Conservation (phyloP, 2,888 invertebrate species). For the Drosophila picticornis region DNA sequence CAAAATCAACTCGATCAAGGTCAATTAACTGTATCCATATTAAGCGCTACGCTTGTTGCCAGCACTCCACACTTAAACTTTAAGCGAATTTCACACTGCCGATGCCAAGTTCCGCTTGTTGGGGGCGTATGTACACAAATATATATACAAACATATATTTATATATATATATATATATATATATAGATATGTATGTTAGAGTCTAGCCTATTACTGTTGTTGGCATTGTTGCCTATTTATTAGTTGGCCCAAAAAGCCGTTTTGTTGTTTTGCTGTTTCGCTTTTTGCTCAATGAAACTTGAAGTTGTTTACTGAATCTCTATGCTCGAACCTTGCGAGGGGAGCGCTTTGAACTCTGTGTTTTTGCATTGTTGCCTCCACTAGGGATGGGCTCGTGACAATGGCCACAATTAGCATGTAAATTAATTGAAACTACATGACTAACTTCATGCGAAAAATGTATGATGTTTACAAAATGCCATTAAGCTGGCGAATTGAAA, state of each 20-base stretch:
- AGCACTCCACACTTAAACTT: constrained; percentile 31
- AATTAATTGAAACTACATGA: constrained; percentile 25
- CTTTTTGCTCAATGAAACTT: constrained; percentile 68
- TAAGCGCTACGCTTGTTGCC: constrained; percentile 52
- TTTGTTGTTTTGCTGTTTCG: constrained; percentile 34
- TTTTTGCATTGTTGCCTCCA: constrained; percentile 25
- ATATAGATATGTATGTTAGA: not conserved
- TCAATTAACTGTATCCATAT: constrained; percentile 83
- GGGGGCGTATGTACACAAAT: constrained; percentile 51
- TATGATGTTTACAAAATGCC: constrained; percentile 16
- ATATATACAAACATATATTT: not conserved
- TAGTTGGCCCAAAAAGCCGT: constrained; percentile 65
- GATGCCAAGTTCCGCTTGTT: constrained; percentile 66
- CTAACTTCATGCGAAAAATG: constrained; percentile 18
- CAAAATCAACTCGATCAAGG: constrained; percentile 82
- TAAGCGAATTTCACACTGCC: constrained; percentile 65
- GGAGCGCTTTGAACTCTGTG: constrained; percentile 64
- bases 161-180: not conserved
- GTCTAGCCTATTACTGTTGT: constrained; percentile 10
- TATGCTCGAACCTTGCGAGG: constrained; percentile 36
- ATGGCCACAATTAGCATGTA: constrained; percentile 7
- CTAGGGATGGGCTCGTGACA: constrained; percentile 54
- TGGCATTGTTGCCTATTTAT: constrained; percentile 43
- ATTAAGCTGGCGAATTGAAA: constrained; percentile 1
- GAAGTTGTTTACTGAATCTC: constrained; percentile 39